phyloP scores from a whole-genome alignment of 37 sponge, comb jelly and placozoan genomes.

The Agelas oroides region DNA sequence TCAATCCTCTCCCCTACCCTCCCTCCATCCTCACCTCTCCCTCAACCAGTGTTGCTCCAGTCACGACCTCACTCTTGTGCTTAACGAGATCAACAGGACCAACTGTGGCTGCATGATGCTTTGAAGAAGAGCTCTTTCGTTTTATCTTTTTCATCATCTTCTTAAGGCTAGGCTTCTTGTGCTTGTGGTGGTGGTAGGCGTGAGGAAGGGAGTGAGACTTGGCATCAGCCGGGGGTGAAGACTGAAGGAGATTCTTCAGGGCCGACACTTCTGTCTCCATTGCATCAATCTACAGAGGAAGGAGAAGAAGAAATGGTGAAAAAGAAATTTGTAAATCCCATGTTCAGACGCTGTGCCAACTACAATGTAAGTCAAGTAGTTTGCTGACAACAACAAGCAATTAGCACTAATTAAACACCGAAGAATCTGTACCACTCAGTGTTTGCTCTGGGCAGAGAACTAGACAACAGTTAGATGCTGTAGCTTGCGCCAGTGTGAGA shows the following conservation, averaged over 20 bases:
- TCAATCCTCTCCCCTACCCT: background rate
- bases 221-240: background rate
- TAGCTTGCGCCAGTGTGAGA: too few relatives aligned
- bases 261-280: conserved; percentile 70
- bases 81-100: conserved; percentile 33
- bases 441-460: too few relatives aligned
- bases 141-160: conserved; percentile 10
- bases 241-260: conserved; percentile 54
- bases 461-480: too few relatives aligned
- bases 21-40: conserved; percentile 53
- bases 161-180: conserved; percentile 30
- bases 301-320: too few relatives aligned
- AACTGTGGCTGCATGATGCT: too few relatives aligned
- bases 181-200: conserved; percentile 34
- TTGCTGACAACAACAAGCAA: too few relatives aligned
- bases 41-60: conserved; percentile 28
- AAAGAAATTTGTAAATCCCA: too few relatives aligned
- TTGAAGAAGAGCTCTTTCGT: background rate
- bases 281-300: conserved; percentile 58
- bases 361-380: too few relatives aligned
- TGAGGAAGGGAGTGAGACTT: conserved; percentile 2
- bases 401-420: too few relatives aligned
- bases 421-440: too few relatives aligned
- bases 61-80: conserved; percentile 29
- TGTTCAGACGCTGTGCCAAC: too few relatives aligned